Evolutionary conservation across 2,797 vertebrate genomes (phyloP), one percentile per base, ranked within the genome.

Genomic region (Sphaeramia orbicularis): DNA sequence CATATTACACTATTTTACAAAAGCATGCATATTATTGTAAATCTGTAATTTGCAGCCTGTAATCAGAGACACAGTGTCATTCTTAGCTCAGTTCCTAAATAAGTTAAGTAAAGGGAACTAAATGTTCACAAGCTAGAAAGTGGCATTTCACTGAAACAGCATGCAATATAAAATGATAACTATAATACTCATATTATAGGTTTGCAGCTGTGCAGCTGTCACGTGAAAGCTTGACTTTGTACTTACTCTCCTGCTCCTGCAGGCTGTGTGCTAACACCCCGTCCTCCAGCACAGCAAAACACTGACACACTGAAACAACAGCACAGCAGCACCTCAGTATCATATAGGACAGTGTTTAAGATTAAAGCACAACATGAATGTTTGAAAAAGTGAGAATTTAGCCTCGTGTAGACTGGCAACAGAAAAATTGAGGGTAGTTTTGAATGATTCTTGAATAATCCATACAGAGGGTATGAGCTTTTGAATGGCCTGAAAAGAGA

Each of bases 231-330:
- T 38, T 58, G 2, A 53, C 21, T 19, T 27, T 70, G 76, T 50
- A 89, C 92, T 95, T 86, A 93, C 90, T 92, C 86, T 96, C 94
- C 78, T 94, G 92, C 57, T 95, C 92, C 83, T 95, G 93, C 27
- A 95, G 85, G 76, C 76, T 93, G 80, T 88, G 88, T 71, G 94
- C 95, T 67, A 95, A 60, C 0, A 61, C 93, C 35, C 89, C 89
- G 51, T 92, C 93, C 84, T 95, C 94, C 79, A 94, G 85, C 38
- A 95, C 41, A 7, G 92, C 83, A 74, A 96, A 94, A 71, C 89
- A 90, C 78, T 93, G 91, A 59, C 91, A 90, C 74, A 93, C 88
- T 94, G 84, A 38, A 83, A 90, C 30, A 76, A 83, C 45, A 65
- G 45, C 52, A 67, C 52, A 80, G 32, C 36, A 75, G 14, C 49